A percentile compares a stretch with the other conserved stretches of the same genome.
Evolutionary conservation across 2,113 vertebrate genomes (phyloP).

Genomic region (Opisthocomus hoazin): DNA sequence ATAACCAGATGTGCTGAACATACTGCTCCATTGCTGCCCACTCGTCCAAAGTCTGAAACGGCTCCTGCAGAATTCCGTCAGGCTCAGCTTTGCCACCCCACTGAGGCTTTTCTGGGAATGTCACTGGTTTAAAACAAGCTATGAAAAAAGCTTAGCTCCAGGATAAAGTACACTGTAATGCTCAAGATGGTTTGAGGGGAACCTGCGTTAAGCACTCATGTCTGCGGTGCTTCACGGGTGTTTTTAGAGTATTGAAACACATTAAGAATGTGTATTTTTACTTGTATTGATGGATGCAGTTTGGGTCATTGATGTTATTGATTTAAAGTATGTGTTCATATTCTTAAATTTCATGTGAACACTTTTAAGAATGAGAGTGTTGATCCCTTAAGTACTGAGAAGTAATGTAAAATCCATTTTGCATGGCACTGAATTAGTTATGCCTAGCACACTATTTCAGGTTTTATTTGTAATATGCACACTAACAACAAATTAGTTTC

Average conservation of each 20-base stretch:
- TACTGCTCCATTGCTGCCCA: neutral
- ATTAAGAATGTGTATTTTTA: neutral
- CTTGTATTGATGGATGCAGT: neutral
- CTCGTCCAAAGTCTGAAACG: neutral
- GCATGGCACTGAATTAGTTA: neutral
- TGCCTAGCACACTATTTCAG: neutral
- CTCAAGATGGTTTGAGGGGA: neutral
- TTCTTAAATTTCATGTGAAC: neutral
- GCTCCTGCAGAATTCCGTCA: neutral
- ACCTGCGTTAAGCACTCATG: neutral
- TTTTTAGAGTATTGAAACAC: neutral
- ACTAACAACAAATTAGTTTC: slow-evolving; percentile 69
- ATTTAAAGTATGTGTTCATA: neutral
- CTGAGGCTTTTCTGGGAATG: neutral
- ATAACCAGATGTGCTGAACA: neutral
- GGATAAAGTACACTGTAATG: neutral
- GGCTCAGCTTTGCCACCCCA: neutral
- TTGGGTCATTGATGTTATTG: neutral
- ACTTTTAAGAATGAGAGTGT: neutral
- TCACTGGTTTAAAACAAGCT: neutral
- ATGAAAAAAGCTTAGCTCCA: neutral
- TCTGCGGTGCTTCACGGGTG: neutral
- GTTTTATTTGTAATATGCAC: slow-evolving; percentile 58
- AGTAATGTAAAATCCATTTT: neutral
- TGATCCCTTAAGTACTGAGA: neutral